phyloP scores from a whole-genome alignment of 1,140 invertebrate genomes.

The Drosophila insularis region DNA sequence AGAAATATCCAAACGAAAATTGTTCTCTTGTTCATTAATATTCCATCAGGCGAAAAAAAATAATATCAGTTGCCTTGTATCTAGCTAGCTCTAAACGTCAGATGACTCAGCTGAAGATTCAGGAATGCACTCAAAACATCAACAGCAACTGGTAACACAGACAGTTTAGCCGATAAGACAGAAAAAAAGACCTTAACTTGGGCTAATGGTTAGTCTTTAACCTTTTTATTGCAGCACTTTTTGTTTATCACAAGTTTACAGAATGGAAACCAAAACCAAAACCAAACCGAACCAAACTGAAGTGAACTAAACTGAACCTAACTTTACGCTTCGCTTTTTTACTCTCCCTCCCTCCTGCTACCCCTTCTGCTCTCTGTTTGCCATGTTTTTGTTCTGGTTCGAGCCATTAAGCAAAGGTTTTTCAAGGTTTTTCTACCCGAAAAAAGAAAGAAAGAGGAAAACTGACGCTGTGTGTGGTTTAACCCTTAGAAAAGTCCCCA shows the following conservation, averaged over 20 bases:
- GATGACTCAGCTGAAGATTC: constrained; percentile 63
- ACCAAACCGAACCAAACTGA: background rate
- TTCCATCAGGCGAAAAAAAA: constrained; percentile 53
- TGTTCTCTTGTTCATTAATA: constrained; percentile 65
- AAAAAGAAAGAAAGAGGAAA: background rate
- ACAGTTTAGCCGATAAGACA: constrained; percentile 23
- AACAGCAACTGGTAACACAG: background rate
- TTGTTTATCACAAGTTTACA: constrained; percentile 53
- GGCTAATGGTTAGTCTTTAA: constrained; percentile 77
- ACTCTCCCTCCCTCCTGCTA: background rate
- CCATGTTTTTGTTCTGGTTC: constrained; percentile 4
- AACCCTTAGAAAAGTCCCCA: constrained; percentile 53
- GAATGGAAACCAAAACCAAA: constrained; percentile 22
- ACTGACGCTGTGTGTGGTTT: constrained; percentile 43
- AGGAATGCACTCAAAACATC: constrained; percentile 31
- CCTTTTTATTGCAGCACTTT: constrained; percentile 74
- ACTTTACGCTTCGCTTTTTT: constrained; percentile 39
- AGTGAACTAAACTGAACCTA: constrained; percentile 28
- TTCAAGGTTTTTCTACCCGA: constrained; percentile 4
- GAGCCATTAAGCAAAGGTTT: constrained; percentile 20
- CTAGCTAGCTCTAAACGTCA: constrained; percentile 12
- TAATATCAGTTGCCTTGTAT: constrained; percentile 45
- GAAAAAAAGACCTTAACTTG: constrained; percentile 56
- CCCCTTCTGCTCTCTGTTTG: background rate
- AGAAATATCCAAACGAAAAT: constrained; percentile 2